These are phyloP conservation scores for Silurus asotus DNA, from an alignment of 2,113 vertebrate genomes.

Conservation along the genomic window DNA sequence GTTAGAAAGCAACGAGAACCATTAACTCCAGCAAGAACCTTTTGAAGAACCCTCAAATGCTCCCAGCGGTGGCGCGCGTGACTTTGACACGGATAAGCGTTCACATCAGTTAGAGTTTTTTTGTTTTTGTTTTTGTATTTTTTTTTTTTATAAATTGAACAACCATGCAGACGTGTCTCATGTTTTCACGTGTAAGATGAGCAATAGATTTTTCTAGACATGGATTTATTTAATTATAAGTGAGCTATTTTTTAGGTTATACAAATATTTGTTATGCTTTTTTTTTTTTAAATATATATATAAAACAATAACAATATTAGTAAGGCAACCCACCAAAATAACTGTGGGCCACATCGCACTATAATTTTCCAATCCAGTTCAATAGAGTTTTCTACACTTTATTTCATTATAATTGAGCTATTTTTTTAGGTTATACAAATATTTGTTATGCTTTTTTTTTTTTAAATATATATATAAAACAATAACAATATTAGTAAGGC, in stretches of 20 bases:
- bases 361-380: conserved; percentile 10
- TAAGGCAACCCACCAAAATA: neutral
- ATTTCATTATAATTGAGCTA: neutral
- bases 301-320: neutral
- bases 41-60: neutral
- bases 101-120: neutral
- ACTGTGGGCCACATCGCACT: neutral
- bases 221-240: neutral
- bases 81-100: neutral
- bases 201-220: neutral
- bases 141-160: neutral
- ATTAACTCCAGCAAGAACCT: neutral
- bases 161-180: neutral
- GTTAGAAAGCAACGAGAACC: neutral
- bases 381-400: neutral
- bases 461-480: neutral
- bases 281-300: neutral
- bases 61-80: neutral
- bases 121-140: neutral
- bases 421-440: too few species aligned
- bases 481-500: neutral
- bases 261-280: too few species aligned
- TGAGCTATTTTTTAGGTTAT: too few species aligned
- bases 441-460: too few species aligned
- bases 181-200: neutral